Evolutionary conservation across 2,888 invertebrate genomes (phyloP).

Genomic region (Drosophila limbata): DNA sequence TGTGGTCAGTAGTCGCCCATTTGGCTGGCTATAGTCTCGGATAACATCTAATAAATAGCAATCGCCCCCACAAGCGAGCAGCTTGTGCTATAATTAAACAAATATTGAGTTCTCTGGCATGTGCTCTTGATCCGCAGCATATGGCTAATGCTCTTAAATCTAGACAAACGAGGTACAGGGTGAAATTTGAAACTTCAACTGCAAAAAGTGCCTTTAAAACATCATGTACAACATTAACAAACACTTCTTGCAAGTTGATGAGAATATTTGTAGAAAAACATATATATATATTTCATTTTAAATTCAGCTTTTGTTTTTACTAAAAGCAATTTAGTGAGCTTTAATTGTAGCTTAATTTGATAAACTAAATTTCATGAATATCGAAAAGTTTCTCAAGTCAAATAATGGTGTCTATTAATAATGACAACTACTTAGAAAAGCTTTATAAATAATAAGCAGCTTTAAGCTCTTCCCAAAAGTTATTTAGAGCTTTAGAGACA

Average conservation of each 20-base stretch:
- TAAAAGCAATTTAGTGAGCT: neutral
- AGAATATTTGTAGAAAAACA: neutral
- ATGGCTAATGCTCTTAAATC: slow-evolving; percentile 54
- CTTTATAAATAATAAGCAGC: neutral
- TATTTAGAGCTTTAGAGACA: neutral
- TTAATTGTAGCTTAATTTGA: neutral
- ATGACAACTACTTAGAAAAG: neutral
- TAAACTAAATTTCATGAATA: neutral
- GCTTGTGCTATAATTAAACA: slow-evolving; percentile 64
- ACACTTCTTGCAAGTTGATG: neutral
- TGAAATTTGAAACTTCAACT: slow-evolving; percentile 5
- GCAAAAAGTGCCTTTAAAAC: neutral
- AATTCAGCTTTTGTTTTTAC: no score
- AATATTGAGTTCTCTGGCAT: slow-evolving; percentile 54
- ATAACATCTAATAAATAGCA: slow-evolving; percentile 71
- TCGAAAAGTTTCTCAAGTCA: neutral
- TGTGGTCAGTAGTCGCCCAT: slow-evolving; percentile 58
- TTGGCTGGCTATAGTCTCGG: slow-evolving; percentile 60
- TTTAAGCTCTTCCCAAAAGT: neutral
- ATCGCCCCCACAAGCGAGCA: slow-evolving; percentile 22
- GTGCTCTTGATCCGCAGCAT: slow-evolving; percentile 68
- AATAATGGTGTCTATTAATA: neutral
- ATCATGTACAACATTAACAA: neutral
- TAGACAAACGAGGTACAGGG: neutral
- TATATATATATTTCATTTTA: no score